A percentile compares a stretch with the other conserved stretches of the same genome.
These are phyloP conservation scores for Octodon degus DNA, from an alignment of 2,113 vertebrate species.

Conservation along the genomic window DNA sequence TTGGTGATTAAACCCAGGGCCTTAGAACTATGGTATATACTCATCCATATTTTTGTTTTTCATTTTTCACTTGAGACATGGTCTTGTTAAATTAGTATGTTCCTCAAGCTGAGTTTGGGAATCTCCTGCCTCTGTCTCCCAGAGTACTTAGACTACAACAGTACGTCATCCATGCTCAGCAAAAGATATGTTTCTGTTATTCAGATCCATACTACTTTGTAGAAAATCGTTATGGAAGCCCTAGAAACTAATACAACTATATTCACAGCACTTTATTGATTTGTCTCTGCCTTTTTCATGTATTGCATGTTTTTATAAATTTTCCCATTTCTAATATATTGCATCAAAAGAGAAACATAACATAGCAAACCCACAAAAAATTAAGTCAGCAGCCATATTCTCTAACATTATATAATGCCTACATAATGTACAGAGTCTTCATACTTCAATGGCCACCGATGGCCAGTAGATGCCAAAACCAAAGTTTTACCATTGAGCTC, in stretches of 20 bases:
- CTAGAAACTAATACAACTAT: neutral
- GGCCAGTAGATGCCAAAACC: neutral
- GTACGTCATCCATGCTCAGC: neutral
- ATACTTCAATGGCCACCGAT: neutral
- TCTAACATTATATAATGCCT: neutral
- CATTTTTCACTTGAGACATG: neutral
- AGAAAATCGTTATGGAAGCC: neutral
- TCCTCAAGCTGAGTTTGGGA: neutral
- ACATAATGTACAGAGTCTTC: neutral
- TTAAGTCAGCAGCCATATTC: neutral
- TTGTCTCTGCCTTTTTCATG: neutral
- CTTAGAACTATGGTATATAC: neutral
- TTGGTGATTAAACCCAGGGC: neutral
- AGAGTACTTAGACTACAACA: neutral
- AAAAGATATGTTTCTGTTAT: neutral
- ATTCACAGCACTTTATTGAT: neutral
- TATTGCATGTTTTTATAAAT: neutral
- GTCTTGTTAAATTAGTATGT: neutral
- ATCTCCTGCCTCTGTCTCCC: neutral
- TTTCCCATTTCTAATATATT: neutral
- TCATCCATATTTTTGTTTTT: neutral
- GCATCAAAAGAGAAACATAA: neutral
- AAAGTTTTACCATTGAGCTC: constrained; percentile 85
- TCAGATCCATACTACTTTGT: neutral
- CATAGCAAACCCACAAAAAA: neutral